These are phyloP conservation scores for Coleophora flavipennella DNA, from an alignment of 2,888 invertebrate species.

Conservation along the genomic window DNA sequence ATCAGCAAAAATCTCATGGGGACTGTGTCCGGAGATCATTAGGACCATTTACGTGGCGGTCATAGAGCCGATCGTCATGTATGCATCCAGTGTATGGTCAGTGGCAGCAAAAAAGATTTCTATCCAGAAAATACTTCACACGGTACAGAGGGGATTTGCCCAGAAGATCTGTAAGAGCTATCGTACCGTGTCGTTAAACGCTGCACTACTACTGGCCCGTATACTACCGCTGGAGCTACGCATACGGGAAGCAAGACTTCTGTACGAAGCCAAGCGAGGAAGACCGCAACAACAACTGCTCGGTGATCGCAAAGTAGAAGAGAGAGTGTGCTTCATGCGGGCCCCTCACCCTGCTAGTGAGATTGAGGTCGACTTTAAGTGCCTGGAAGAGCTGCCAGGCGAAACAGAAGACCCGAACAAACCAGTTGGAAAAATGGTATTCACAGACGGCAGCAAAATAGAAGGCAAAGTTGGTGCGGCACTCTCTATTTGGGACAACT, in stretches of 20 bases:
- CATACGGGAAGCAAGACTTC: neutral
- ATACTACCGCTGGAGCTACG: slow-evolving; percentile 10
- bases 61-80: neutral
- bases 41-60: neutral
- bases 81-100: neutral
- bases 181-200: slow-evolving; percentile 4
- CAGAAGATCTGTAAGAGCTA: slow-evolving; percentile 4
- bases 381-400: neutral
- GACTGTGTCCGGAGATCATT: slow-evolving; percentile 1
- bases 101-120: neutral
- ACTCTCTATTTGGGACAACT: slow-evolving; percentile 4
- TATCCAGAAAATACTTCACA: neutral
- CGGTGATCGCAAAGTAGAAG: neutral
- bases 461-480: slow-evolving; percentile 1
- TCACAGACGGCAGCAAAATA: neutral
- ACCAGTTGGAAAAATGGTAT: neutral
- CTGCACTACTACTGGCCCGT: slow-evolving; percentile 7
- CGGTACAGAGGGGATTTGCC: slow-evolving; percentile 1
- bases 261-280: neutral
- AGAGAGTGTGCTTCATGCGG: too few species aligned
- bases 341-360: neutral
- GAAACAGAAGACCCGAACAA: neutral
- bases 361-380: neutral
- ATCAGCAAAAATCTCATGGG: slow-evolving; percentile 6
- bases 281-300: neutral